Percentiles rank a stretch among this genome's conserved stretches.
Conservation (phyloP, 2,113 vertebrate genomes). For the Nerophis ophidion region DNA sequence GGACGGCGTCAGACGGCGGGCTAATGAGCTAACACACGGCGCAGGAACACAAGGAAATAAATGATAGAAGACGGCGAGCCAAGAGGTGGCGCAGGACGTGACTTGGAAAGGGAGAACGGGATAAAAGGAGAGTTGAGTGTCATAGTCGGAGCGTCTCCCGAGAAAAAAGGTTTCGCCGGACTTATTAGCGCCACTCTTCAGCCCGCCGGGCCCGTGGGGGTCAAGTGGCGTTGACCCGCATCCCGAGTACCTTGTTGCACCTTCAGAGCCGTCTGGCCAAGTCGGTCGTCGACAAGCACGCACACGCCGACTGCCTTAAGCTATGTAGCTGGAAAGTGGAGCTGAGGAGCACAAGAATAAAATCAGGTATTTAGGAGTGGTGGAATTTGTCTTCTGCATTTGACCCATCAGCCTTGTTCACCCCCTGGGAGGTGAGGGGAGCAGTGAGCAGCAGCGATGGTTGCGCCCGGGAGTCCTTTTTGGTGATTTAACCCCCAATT, state of each 20-base stretch:
- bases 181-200: constrained; percentile 42
- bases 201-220: constrained; percentile 13
- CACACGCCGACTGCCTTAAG: background rate
- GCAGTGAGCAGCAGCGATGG: too few species aligned
- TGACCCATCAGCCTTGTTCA: too few species aligned
- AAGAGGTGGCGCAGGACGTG: constrained; percentile 8
- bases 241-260: constrained; percentile 41
- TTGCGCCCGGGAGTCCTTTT: too few species aligned
- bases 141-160: constrained; percentile 20
- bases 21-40: constrained; percentile 36
- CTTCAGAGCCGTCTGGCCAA: constrained; percentile 23
- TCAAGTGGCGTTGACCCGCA: constrained; percentile 56
- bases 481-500: too few species aligned
- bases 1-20: constrained; percentile 15
- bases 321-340: constrained; percentile 12
- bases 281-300: constrained; percentile 35
- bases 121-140: constrained; percentile 22
- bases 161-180: constrained; percentile 1
- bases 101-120: constrained; percentile 13
- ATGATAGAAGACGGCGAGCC: background rate
- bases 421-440: too few species aligned
- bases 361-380: background rate
- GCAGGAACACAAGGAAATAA: constrained; percentile 5
- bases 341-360: background rate
- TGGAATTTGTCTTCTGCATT: too few species aligned